Base-by-base conservation (phyloP, 1,140 invertebrate genomes). In the Trialeurodes vaporariorum region DNA sequence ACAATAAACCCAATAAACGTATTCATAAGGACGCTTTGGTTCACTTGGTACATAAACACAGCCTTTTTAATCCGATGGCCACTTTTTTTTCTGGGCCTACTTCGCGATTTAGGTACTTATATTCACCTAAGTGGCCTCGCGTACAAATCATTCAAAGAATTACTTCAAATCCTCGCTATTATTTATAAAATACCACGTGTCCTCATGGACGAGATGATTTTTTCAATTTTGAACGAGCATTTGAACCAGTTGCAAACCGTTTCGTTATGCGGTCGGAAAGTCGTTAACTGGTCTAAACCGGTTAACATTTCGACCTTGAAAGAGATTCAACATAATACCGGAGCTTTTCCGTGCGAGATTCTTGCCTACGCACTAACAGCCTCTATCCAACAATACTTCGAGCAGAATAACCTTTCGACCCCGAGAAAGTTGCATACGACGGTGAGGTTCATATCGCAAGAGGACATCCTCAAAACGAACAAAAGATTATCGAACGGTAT, bases 191-290 rank as follows among this genome's bases (percentile, higher is more conserved):
- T 84, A 0, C 85, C 86, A 0, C 78, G 82, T 27, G 81, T 82
- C 2, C 79, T 88, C 21, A 73, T 85, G 1, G 81, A 87, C 24
- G 85, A 77, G 49, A 64, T 77, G 60, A 67, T 73, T 21, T 59
- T 72, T 5, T 71, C 75, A 12, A 69, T 74, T 24, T 66, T 70
- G 24, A 68, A 67, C 9, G 59, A 59, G n/a, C 64, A 70, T 58
- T 58, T 64, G 21, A 70, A 76, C 74, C 81, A 84, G 9, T 74
- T 90, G 5, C 85, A 89, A 73, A 87, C 84, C 12, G 83, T 87
- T 25, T 87, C 87, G 0, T 81, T 88, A 5, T 88, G 86, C 66
- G 90, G 89, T 9, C 81, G 89, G 67, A 91, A 92, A 79, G 85
- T 89, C 1, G 83, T 90, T 1, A 83, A 86, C 1, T 92, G 90